These are phyloP conservation scores for Microcebus griseorufus DNA, from an alignment of 2,113 vertebrate species.

Conservation along the genomic window DNA sequence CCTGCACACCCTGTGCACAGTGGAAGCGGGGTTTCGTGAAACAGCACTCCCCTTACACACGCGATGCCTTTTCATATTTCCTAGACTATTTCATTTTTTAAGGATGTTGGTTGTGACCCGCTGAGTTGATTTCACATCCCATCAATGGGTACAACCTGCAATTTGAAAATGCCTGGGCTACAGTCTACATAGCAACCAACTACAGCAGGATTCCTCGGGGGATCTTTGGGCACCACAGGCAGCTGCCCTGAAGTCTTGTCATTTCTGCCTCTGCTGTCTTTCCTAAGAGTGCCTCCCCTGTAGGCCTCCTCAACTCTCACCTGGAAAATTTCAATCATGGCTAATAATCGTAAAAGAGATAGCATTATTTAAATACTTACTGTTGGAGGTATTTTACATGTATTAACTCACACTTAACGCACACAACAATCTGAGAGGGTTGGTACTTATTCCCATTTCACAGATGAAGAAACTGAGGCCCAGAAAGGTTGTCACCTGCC, in stretches of 20 bases:
- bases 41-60: accelerated
- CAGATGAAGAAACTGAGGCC: not conserved
- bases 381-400: accelerated
- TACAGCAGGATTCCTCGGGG: accelerated
- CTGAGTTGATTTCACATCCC: not conserved
- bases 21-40: accelerated
- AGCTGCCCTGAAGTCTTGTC: not conserved
- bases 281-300: not conserved
- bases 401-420: not conserved
- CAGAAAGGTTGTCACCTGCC: not conserved
- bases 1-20: accelerated
- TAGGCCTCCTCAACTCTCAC: accelerated
- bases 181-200: accelerated
- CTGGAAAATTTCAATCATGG: not conserved
- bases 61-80: not conserved
- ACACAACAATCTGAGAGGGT: accelerated
- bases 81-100: not conserved
- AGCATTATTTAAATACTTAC: no score
- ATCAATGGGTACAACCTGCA: accelerated
- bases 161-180: accelerated
- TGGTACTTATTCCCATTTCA: not conserved
- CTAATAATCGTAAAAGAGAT: not conserved
- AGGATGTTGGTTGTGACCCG: not conserved
- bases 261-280: not conserved
- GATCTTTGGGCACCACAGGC: accelerated